These are phyloP conservation scores for Dioctria linearis DNA, from an alignment of 2,888 invertebrate genomes.

Conservation along the genomic window DNA sequence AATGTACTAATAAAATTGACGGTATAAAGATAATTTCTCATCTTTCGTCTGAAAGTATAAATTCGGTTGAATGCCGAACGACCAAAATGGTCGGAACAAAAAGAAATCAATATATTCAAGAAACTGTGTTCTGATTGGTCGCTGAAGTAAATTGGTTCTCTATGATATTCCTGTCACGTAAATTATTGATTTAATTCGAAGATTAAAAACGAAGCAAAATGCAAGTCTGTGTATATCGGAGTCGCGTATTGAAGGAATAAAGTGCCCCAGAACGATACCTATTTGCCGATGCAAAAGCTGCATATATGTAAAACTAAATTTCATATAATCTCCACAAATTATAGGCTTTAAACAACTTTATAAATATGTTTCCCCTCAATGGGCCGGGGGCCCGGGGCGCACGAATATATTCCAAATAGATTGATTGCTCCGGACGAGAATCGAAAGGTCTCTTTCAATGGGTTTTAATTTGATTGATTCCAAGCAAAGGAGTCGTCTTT, in stretches of 20 bases:
- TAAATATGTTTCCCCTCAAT: conserved; percentile 54
- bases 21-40: conserved; percentile 2
- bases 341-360: conserved; percentile 57
- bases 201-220: conserved; percentile 57
- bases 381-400: conserved; percentile 30
- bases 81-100: conserved; percentile 17
- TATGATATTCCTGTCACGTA: conserved; percentile 59
- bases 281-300: conserved; percentile 40
- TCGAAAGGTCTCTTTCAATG: conserved; percentile 51
- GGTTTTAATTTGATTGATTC: conserved; percentile 50
- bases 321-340: conserved; percentile 56
- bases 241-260: conserved; percentile 20
- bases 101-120: conserved; percentile 47
- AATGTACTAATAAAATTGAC: background rate
- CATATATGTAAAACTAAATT: conserved; percentile 54
- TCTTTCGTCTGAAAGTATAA: conserved; percentile 11
- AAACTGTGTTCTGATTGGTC: conserved; percentile 28
- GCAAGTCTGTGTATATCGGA: conserved; percentile 33
- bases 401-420: conserved; percentile 35
- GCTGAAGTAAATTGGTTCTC: conserved; percentile 46
- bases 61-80: conserved; percentile 26
- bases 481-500: conserved; percentile 42
- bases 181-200: conserved; percentile 59
- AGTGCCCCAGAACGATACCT: conserved; percentile 24
- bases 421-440: conserved; percentile 45